Evolutionary conservation across 2,888 invertebrate species (phyloP), one percentile per base, ranked within the genome.

Genomic region (Protodeltote pygarga): DNA sequence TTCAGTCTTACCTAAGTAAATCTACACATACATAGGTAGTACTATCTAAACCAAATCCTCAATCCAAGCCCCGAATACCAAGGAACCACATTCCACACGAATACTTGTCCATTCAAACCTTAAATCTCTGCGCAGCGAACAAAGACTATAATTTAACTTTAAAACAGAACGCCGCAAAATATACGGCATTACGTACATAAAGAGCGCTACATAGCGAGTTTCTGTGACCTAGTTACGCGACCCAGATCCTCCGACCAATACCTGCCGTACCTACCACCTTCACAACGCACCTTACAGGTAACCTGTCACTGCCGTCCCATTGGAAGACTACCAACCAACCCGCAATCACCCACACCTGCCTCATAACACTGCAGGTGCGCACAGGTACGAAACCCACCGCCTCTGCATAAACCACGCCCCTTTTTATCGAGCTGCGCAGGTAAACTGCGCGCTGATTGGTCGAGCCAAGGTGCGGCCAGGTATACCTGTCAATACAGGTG

Each of bases 401-500:
- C 75, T 69, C 69, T 70, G 72, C 62, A 74, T 48, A 75, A 65
- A 68, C 85, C 85, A 84, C 88, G 89, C 89, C 89, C 79, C 70
- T 73, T 79, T 83, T 83, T 91, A 92, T 91, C 89, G 91, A 92
- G 72, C 91, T 92, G 91, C 91, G 91, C 91, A 90, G 88, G 90
- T 89, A 71, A 71, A 76, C 75, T 92, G 91, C 91, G 91, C 91
- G 88, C 78, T 80, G 86, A 92, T 92, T 92, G 91, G 87, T 73
- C 74, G 80, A 64, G 64, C 66, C 65, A 79, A 83, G 85, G 80
- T 85, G 73, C 70, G 66, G 61, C 58, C 88, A 87, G 87, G 88
- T 89, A 79, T 51, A 81, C 77, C 77, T 82, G 78, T 68, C 66
- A 49, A 70, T 62, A 73, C 84, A 89, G 85, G 86, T 89, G 81